phyloP scores from a whole-genome alignment of 1,140 invertebrate species.

The Euwallacea similis region DNA sequence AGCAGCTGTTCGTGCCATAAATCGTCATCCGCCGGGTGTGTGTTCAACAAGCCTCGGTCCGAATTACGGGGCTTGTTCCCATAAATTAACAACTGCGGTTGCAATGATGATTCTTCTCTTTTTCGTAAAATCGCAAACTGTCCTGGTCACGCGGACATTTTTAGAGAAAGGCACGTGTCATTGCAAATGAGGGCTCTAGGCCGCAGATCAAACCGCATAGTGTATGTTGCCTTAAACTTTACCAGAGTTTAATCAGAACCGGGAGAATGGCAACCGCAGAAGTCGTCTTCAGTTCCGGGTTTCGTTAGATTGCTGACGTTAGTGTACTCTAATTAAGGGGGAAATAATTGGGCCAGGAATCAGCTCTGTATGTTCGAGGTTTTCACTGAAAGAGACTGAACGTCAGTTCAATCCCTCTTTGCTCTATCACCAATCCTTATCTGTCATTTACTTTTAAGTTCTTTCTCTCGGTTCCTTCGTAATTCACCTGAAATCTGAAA shows the following conservation, averaged over 20 bases:
- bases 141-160: not conserved
- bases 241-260: constrained; percentile 31
- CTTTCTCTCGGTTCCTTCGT: too few relatives aligned
- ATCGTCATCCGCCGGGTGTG: too few relatives aligned
- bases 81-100: not conserved
- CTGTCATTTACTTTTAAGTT: too few relatives aligned
- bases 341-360: constrained; percentile 21
- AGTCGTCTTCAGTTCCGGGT: constrained; percentile 25
- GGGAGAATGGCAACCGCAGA: constrained; percentile 20
- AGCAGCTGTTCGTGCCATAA: too few relatives aligned
- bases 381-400: too few relatives aligned
- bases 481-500: too few relatives aligned
- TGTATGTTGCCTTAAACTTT: constrained; percentile 21
- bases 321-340: constrained; percentile 21
- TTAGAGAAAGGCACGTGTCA: not conserved
- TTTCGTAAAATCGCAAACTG: not conserved
- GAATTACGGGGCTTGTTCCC: too few relatives aligned
- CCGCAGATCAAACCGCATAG: too few relatives aligned
- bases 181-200: too few relatives aligned
- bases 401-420: too few relatives aligned
- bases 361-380: not conserved
- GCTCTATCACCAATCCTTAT: too few relatives aligned
- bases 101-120: not conserved
- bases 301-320: constrained; percentile 14
- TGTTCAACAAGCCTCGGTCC: too few relatives aligned